phyloP scores from a whole-genome alignment of 2,888 invertebrate genomes.

The Diarsia mendica region DNA sequence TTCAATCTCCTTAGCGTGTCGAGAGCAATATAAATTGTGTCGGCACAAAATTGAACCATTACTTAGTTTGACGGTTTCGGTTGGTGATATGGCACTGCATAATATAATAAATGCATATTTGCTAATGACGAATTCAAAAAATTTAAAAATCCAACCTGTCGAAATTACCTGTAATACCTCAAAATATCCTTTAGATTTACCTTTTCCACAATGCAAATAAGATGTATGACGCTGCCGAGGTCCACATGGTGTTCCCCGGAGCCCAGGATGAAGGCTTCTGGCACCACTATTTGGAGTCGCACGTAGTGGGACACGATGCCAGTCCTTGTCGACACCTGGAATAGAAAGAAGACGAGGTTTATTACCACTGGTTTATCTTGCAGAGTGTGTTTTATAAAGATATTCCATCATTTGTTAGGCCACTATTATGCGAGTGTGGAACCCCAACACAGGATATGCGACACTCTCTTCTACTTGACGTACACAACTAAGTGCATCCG shows the following conservation, averaged over 20 bases:
- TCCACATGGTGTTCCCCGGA: conserved; percentile 98
- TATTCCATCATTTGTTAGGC: not conserved
- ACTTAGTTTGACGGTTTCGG: too few relatives aligned
- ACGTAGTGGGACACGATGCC: conserved; percentile 97
- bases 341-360: conserved; percentile 53
- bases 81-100: too few relatives aligned
- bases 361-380: not conserved
- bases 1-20: too few relatives aligned
- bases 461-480: not conserved
- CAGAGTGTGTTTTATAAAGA: not conserved
- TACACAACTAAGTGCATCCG: too few relatives aligned
- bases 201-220: conserved; percentile 98
- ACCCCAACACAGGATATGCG: not conserved
- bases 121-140: too few relatives aligned
- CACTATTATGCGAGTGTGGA: not conserved
- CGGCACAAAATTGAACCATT: too few relatives aligned
- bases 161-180: too few relatives aligned
- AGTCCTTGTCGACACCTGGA: conserved; percentile 95
- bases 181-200: conserved; percentile 85
- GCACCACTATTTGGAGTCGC: conserved; percentile 96
- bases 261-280: conserved; percentile 96
- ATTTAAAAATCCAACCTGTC: too few relatives aligned
- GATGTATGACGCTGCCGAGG: conserved; percentile 96
- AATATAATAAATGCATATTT: too few relatives aligned
- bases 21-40: too few relatives aligned